Percentiles rank a stretch among this genome's conserved stretches.
These are phyloP conservation scores for Loris lydekkerianus DNA, from an alignment of 2,797 vertebrate genomes.

Conservation along the genomic window DNA sequence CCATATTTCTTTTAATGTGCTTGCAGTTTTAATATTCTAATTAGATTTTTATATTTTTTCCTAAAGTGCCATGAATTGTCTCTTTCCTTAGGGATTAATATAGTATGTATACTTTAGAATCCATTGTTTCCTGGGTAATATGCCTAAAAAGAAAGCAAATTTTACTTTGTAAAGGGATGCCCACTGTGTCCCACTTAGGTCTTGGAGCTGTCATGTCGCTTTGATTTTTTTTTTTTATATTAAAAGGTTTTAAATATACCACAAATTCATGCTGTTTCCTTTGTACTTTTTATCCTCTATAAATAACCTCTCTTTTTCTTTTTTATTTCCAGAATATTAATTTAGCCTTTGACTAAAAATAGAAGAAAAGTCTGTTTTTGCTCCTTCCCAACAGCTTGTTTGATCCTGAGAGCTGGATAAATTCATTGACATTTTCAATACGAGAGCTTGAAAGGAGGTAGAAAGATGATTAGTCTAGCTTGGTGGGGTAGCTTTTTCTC, in stretches of 20 bases:
- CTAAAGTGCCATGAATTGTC: neutral
- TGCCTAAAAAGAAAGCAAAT: constrained; percentile 41
- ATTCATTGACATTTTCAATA: neutral
- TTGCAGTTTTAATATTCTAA: constrained; percentile 46
- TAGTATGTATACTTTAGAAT: neutral
- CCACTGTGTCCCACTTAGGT: neutral
- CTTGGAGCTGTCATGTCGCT: constrained; percentile 29
- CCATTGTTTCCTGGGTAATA: constrained; percentile 41
- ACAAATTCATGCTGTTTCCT: neutral
- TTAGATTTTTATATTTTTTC: constrained; percentile 41
- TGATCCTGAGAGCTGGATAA: neutral
- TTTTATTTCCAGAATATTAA: constrained; percentile 49
- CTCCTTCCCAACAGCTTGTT: neutral
- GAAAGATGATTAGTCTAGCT: neutral
- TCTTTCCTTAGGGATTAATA: constrained; percentile 40
- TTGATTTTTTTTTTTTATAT: constrained; percentile 53
- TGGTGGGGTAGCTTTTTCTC: too few relatives aligned
- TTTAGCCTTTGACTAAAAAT: constrained; percentile 55
- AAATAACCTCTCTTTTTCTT: constrained; percentile 31
- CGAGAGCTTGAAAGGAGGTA: neutral
- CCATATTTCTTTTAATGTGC: constrained; percentile 22
- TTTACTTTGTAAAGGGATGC: neutral
- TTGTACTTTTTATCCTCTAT: constrained; percentile 48
- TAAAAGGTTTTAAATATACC: neutral
- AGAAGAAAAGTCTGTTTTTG: constrained; percentile 26